Base-by-base conservation (phyloP, 2,888 invertebrate genomes). In the Cephus nigrinus region DNA sequence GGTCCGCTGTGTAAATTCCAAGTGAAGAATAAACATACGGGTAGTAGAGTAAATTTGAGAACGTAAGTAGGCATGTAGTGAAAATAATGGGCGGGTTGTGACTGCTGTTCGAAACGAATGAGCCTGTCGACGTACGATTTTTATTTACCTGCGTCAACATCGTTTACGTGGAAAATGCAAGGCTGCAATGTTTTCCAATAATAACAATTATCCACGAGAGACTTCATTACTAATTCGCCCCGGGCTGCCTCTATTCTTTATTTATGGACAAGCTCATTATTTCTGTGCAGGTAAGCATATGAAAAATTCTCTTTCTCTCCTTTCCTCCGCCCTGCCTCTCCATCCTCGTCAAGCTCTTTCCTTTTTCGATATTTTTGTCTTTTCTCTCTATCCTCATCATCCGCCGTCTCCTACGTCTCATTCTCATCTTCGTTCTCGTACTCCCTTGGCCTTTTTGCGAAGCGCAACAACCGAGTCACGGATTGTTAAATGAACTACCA, bases 181-280 rank as follows among this genome's bases (percentile, higher is more conserved):
- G 79, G 81, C 80, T 79, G 84, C 83, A 85, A 81, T 83, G 82
- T 85, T 89, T 88, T 86, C 84, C 85, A 86, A 86, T 85, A 88
- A 87, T 87, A 86, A 90, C 89, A 90, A 90, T 90, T 88, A 90
- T 90, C 88, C 89, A 88, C 88, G 85, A 89, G 89, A 89, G 90
- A 90, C 89, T 91, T 90, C 88, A 90, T 90, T 90, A 90, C 86
- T 86, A 87, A 89, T 88, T 89, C 88, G 87, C 87, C 87, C 86
- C 86, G 85, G 87, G 88, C 88, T 77, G 82, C 85, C 86, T 86
- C 86, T 86, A 90, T 90, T 90, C 90, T 90, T 90, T 90, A 90
- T 90, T 90, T 90, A 90, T 90, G 90, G 88, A 90, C 88, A 90
- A 88, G 90, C 90, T 91, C 90, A 90, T 91, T 90, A 90, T 90